Conservation (phyloP, 2,797 vertebrate genomes). For the Rhodeus uyekii region DNA sequence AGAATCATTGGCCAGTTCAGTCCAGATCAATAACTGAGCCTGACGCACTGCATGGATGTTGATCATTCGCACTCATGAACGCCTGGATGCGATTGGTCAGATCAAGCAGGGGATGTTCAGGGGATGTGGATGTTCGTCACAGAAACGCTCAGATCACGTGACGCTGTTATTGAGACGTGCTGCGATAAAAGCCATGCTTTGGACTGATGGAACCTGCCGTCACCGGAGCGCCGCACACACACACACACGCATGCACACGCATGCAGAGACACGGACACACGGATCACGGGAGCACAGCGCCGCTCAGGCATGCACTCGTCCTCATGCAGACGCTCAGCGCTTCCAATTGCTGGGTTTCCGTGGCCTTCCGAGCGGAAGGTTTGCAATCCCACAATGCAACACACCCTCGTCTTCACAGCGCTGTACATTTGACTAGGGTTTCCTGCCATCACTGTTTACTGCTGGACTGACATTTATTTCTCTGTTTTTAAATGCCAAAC, state of each 20-base stretch:
- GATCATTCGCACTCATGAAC: not conserved
- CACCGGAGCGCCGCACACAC: not conserved
- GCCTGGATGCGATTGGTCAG: not conserved
- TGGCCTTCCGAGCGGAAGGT: slow-evolving; percentile 81
- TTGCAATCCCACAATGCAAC: slow-evolving; percentile 96
- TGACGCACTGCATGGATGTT: no score
- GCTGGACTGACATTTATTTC: slow-evolving; percentile 60
- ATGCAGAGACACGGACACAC: not conserved
- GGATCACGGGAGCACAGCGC: slow-evolving; percentile 39
- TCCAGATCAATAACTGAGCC: not conserved
- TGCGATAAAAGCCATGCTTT: not conserved
- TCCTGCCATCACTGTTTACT: slow-evolving; percentile 22
- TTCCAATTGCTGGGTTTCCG: slow-evolving; percentile 96
- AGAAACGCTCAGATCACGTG: not conserved
- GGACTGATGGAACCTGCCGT: no score
- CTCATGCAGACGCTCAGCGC: slow-evolving; percentile 87
- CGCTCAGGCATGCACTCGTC: slow-evolving; percentile 70
- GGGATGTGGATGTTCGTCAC: no score
- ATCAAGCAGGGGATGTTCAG: no score
- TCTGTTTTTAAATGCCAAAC: slow-evolving; percentile 73
- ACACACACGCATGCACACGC: not conserved
- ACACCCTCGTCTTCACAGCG: slow-evolving; percentile 14
- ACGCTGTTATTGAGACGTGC: not conserved
- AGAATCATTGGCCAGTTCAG: not conserved
- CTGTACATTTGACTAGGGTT: slow-evolving; percentile 6